Conservation (phyloP, 2,888 invertebrate genomes). For the Leptura quadrifasciata region DNA sequence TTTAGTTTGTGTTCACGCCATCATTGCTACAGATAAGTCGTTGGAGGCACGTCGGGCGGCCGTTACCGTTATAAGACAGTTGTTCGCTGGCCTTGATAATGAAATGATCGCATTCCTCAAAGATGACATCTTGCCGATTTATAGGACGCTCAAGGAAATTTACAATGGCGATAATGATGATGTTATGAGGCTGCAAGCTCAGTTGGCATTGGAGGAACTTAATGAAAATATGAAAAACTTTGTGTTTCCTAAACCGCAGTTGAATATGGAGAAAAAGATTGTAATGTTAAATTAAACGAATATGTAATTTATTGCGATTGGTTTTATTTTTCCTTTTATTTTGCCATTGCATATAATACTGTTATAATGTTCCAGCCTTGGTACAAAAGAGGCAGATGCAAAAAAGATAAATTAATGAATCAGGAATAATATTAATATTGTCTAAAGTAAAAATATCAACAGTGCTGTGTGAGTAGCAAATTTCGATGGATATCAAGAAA, state of each 20-base stretch:
- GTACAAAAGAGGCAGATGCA: too few relatives aligned
- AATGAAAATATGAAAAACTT: constrained; percentile 81
- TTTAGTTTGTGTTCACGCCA: constrained; percentile 81
- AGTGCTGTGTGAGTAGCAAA: too few relatives aligned
- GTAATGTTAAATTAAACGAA: constrained; percentile 59
- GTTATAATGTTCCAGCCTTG: not conserved
- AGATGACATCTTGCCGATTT: constrained; percentile 81
- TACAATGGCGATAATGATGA: constrained; percentile 81
- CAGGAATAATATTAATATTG: too few relatives aligned
- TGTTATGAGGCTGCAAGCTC: constrained; percentile 83
- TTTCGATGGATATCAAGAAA: too few relatives aligned
- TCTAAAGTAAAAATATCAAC: too few relatives aligned
- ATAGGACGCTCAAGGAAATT: constrained; percentile 81
- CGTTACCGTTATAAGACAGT: constrained; percentile 83
- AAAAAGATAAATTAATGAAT: too few relatives aligned
- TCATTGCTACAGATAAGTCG: constrained; percentile 83
- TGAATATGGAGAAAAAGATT: constrained; percentile 65
- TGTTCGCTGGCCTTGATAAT: constrained; percentile 85
- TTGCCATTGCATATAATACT: not conserved
- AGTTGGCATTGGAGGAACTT: constrained; percentile 86
- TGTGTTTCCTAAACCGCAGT: constrained; percentile 74
- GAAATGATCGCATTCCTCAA: constrained; percentile 82
- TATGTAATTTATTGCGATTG: not conserved
- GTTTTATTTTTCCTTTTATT: not conserved
- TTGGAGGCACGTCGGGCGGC: constrained; percentile 87